Conservation (phyloP, 2,888 invertebrate genomes). For the Aquatica leii region DNA sequence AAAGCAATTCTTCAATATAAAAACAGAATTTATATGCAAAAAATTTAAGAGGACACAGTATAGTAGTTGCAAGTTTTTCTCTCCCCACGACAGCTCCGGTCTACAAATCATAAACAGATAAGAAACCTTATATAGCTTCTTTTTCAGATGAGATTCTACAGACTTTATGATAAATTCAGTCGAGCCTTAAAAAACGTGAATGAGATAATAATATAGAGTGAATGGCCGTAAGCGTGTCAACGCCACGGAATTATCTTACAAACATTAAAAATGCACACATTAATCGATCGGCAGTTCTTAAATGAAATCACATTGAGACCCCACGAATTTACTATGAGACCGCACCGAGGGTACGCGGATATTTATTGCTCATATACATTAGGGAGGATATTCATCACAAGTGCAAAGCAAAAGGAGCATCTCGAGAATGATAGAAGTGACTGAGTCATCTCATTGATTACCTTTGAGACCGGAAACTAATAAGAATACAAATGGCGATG, state of each 20-base stretch:
- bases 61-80: slow-evolving; percentile 35
- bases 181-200: slow-evolving; percentile 36
- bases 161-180: slow-evolving; percentile 45
- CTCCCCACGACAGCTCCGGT: slow-evolving; percentile 40
- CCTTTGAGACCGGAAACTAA: slow-evolving; percentile 28
- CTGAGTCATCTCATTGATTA: slow-evolving; percentile 35
- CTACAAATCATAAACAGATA: slow-evolving; percentile 55
- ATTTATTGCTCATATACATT: slow-evolving; percentile 58
- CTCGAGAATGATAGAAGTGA: slow-evolving; percentile 40
- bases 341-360: slow-evolving; percentile 46
- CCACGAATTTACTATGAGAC: slow-evolving; percentile 37
- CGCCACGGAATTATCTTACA: slow-evolving; percentile 54
- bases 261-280: slow-evolving; percentile 55
- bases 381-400: slow-evolving; percentile 55
- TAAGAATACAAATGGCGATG: slow-evolving; percentile 10
- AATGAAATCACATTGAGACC: slow-evolving; percentile 51
- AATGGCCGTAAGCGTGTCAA: slow-evolving; percentile 52
- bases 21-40: slow-evolving; percentile 21
- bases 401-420: slow-evolving; percentile 46
- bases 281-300: slow-evolving; percentile 56
- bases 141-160: slow-evolving; percentile 46
- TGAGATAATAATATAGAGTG: slow-evolving; percentile 49
- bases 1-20: slow-evolving; percentile 23
- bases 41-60: slow-evolving; percentile 20
- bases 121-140: slow-evolving; percentile 42